These are phyloP conservation scores for Catharus minimus DNA, from an alignment of 2,113 vertebrate species.

Conservation along the genomic window DNA sequence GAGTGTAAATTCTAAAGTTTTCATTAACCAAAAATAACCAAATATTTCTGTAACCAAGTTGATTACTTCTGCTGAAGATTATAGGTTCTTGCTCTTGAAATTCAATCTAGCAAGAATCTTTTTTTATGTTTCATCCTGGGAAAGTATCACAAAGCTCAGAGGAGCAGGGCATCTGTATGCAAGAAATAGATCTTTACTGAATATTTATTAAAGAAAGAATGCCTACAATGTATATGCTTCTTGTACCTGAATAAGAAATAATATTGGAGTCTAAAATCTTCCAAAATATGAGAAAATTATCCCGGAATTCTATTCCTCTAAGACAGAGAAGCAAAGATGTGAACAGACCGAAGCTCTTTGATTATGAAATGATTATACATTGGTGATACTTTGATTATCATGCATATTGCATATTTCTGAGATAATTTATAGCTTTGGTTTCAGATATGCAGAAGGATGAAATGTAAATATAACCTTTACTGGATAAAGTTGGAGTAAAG, in stretches of 20 bases:
- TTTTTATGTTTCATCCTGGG: not conserved
- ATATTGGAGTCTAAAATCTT: not conserved
- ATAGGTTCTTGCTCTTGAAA: not conserved
- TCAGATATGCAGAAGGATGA: not conserved
- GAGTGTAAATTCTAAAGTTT: not conserved
- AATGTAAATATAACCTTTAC: not conserved
- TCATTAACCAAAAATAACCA: not conserved
- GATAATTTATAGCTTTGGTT: not conserved
- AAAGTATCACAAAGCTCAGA: not conserved
- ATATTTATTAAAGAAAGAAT: conserved; percentile 9
- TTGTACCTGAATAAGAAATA: not conserved
- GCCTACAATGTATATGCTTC: not conserved
- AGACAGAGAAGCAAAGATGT: not conserved
- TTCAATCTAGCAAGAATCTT: not conserved
- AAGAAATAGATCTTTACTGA: not conserved
- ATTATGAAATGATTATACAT: not conserved
- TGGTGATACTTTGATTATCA: not conserved
- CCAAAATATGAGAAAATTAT: not conserved
- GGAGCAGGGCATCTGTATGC: not conserved
- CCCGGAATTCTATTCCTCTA: not conserved
- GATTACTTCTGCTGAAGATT: not conserved
- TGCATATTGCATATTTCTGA: not conserved
- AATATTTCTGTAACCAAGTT: not conserved
- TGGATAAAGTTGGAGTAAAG: not conserved
- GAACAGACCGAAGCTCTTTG: not conserved